Percentiles rank a stretch among this genome's conserved stretches.
These are phyloP conservation scores for Oeneis ivallda DNA, from an alignment of 2,888 invertebrate species.

Conservation along the genomic window DNA sequence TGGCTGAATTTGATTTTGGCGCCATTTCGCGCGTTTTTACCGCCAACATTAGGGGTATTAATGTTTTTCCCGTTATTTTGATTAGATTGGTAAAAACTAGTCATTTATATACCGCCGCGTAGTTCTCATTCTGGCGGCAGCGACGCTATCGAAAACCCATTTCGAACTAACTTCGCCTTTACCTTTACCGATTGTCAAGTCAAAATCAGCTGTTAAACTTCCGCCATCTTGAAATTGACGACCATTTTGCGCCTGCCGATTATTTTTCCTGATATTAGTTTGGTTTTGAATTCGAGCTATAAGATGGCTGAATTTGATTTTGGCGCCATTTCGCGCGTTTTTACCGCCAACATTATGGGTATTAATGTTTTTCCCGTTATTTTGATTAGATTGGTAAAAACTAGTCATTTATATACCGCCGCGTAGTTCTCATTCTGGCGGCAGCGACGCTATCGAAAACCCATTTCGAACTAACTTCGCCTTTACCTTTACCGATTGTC, in stretches of 20 bases:
- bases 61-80: too few relatives aligned
- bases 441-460: constrained; percentile 70
- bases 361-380: too few relatives aligned
- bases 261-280: constrained; percentile 41
- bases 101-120: constrained; percentile 56
- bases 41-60: too few relatives aligned
- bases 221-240: constrained; percentile 41
- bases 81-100: constrained; percentile 26
- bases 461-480: constrained; percentile 64
- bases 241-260: constrained; percentile 38
- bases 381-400: background rate
- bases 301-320: too few relatives aligned
- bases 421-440: constrained; percentile 59
- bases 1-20: constrained; percentile 1
- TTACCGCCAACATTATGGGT: too few relatives aligned
- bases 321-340: too few relatives aligned
- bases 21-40: too few relatives aligned
- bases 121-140: constrained; percentile 60
- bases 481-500: constrained; percentile 50
- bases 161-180: constrained; percentile 57
- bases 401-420: constrained; percentile 53
- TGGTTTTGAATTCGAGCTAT: too few relatives aligned
- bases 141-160: constrained; percentile 74
- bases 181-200: constrained; percentile 54
- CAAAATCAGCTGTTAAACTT: constrained; percentile 41